phyloP scores from a whole-genome alignment of 2,888 invertebrate species.

The Drosophila testacea region DNA sequence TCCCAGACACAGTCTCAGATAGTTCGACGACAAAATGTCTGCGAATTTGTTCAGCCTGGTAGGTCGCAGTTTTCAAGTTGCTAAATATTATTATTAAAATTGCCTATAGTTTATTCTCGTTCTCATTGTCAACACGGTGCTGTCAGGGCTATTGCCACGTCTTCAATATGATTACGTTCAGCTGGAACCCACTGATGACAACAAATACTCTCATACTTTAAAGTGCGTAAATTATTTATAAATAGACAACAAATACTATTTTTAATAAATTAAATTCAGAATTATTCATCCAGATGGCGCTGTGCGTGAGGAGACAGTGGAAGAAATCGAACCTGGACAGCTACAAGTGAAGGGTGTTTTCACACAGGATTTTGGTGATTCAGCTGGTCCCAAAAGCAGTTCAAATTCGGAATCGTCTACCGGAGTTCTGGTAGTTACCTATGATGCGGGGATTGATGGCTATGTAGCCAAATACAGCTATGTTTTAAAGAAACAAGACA shows the following conservation, averaged over 20 bases:
- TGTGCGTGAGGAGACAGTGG: slow-evolving; percentile 39
- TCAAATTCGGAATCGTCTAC: not conserved
- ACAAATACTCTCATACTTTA: slow-evolving; percentile 26
- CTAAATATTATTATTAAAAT: not conserved
- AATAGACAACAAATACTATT: not conserved
- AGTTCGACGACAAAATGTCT: slow-evolving; percentile 39
- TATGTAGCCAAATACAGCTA: slow-evolving; percentile 44
- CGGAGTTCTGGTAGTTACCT: slow-evolving; percentile 22
- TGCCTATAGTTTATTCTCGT: slow-evolving; percentile 28
- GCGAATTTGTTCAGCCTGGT: slow-evolving; percentile 25
- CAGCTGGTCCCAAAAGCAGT: not conserved
- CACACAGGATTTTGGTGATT: slow-evolving; percentile 6
- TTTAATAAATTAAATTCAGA: not conserved
- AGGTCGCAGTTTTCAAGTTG: not conserved
- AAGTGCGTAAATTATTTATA: not conserved
- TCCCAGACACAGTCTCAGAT: slow-evolving; percentile 4
- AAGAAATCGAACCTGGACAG: slow-evolving; percentile 27
- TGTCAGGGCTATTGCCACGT: slow-evolving; percentile 28
- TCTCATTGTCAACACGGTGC: slow-evolving; percentile 13
- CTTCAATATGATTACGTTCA: slow-evolving; percentile 21
- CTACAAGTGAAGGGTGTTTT: slow-evolving; percentile 28
- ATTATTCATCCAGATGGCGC: slow-evolving; percentile 11
- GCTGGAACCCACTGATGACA: slow-evolving; percentile 29
- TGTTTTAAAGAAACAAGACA: not conserved
- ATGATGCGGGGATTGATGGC: slow-evolving; percentile 41